Base-by-base conservation (phyloP, 2,113 vertebrate species). In the Quiscalus mexicanus region DNA sequence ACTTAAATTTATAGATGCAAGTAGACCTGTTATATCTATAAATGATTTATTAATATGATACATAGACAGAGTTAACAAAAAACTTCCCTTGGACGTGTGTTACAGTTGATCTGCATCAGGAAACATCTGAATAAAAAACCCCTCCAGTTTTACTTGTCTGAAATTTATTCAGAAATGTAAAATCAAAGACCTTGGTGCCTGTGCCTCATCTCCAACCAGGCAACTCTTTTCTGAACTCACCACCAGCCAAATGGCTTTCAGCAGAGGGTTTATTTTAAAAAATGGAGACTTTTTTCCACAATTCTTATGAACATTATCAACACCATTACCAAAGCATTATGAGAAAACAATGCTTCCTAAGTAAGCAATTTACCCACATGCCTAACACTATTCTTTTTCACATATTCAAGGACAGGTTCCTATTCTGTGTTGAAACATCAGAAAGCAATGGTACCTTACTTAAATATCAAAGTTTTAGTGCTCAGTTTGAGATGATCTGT, bases 71-170 rank as follows among this genome's bases (percentile, higher is more conserved):
- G 47, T 24, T 84, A 65, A 87, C 56, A 3, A 83, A 59, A 93
- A 78, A 31, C 17, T 33, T 80, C 19, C 7, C 28, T 33, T 53
- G n/a, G 41, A 35, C 6, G 50, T 0, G 1, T 22, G 30, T 33
- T 79, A n/a, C 11, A 49, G 17, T 14, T 55, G 9, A 73, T 49
- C 30, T 70, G 11, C 39, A 81, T 69, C 70, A 89, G 41, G 18
- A 68, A 41, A 87, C 35, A 31, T 10, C 10, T 28, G 14, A 84
- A 8, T 62, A 23, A 28, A 65, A 71, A 84, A 47, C 39, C 15
- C 2, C 11, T 35, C 37, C 41, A n/a, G 18, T 42, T 42, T n/a
- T n/a, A 52, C 9, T 17, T 42, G 30, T 23, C 18, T 42, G 47
- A 64, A 64, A 11, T 83, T 63, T 69, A 64, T 13, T 80, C 37